Evolutionary conservation across 2,888 invertebrate species (phyloP).

Genomic region (Drosophila picticornis): DNA sequence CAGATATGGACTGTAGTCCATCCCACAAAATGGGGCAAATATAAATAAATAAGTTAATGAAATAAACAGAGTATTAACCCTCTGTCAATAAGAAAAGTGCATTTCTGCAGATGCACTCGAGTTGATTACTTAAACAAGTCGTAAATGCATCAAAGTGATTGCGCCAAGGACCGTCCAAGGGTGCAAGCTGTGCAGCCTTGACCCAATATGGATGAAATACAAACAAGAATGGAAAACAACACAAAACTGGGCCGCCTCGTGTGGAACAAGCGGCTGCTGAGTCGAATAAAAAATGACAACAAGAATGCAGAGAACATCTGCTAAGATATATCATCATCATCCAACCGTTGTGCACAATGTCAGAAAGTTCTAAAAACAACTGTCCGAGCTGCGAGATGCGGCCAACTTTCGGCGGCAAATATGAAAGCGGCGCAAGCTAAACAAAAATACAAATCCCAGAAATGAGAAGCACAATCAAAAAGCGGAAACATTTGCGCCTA

Average conservation of each 20-base stretch:
- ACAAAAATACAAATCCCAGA: slow-evolving; percentile 26
- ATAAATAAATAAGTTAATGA: too few relatives aligned
- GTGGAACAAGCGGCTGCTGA: slow-evolving; percentile 48
- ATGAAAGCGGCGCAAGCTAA: slow-evolving; percentile 16
- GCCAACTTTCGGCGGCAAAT: slow-evolving; percentile 8
- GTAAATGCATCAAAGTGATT: slow-evolving; percentile 1
- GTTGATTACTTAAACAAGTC: slow-evolving; percentile 10
- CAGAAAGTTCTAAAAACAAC: slow-evolving; percentile 77
- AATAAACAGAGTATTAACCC: neutral
- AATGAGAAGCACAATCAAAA: slow-evolving; percentile 23
- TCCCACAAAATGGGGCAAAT: neutral
- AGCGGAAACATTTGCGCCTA: slow-evolving; percentile 35
- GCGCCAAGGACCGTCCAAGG: slow-evolving; percentile 7
- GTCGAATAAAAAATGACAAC: slow-evolving; percentile 36
- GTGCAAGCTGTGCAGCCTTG: slow-evolving; percentile 39
- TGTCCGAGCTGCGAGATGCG: slow-evolving; percentile 49
- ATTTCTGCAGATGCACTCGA: slow-evolving; percentile 33
- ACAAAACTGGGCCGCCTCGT: slow-evolving; percentile 1
- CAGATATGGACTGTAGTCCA: neutral
- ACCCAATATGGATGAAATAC: slow-evolving; percentile 43
- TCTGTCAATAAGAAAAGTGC: neutral
- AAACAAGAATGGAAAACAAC: neutral
- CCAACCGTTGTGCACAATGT: slow-evolving; percentile 64
- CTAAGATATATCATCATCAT: slow-evolving; percentile 70
- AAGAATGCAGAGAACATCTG: slow-evolving; percentile 66